These are phyloP conservation scores for Crenichthys baileyi DNA, from an alignment of 2,797 vertebrate species.

Conservation along the genomic window DNA sequence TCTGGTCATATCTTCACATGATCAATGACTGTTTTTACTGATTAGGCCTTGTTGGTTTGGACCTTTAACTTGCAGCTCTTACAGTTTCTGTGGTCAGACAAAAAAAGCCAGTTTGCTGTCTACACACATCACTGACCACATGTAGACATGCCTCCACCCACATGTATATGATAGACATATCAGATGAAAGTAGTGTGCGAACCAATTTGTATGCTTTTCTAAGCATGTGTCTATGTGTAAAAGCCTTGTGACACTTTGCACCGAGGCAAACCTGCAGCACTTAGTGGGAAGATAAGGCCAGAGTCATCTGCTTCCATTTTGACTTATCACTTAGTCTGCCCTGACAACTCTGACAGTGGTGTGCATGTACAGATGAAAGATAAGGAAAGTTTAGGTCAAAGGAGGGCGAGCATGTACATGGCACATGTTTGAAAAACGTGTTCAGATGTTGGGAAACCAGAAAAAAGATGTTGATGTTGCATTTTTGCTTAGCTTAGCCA, in stretches of 20 bases:
- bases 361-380: slow-evolving; percentile 49
- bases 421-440: slow-evolving; percentile 26
- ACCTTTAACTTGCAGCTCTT: slow-evolving; percentile 22
- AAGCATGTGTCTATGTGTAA: slow-evolving; percentile 32
- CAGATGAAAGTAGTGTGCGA: slow-evolving; percentile 42
- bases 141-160: slow-evolving; percentile 30
- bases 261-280: slow-evolving; percentile 54
- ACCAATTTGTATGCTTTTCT: slow-evolving; percentile 33
- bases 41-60: slow-evolving; percentile 16
- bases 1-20: background rate
- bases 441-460: background rate
- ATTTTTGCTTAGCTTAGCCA: slow-evolving; percentile 4
- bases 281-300: slow-evolving; percentile 60
- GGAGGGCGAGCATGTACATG: slow-evolving; percentile 37
- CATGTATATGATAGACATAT: slow-evolving; percentile 19
- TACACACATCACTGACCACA: slow-evolving; percentile 61
- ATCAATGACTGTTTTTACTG: slow-evolving; percentile 1
- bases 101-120: slow-evolving; percentile 56
- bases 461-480: background rate
- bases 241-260: slow-evolving; percentile 60
- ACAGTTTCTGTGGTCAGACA: slow-evolving; percentile 44
- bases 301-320: slow-evolving; percentile 56
- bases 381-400: slow-evolving; percentile 26
- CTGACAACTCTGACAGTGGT: slow-evolving; percentile 35
- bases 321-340: slow-evolving; percentile 55